phyloP scores from a whole-genome alignment of 2,113 vertebrate species.

The Campylomormyrus tamandua region DNA sequence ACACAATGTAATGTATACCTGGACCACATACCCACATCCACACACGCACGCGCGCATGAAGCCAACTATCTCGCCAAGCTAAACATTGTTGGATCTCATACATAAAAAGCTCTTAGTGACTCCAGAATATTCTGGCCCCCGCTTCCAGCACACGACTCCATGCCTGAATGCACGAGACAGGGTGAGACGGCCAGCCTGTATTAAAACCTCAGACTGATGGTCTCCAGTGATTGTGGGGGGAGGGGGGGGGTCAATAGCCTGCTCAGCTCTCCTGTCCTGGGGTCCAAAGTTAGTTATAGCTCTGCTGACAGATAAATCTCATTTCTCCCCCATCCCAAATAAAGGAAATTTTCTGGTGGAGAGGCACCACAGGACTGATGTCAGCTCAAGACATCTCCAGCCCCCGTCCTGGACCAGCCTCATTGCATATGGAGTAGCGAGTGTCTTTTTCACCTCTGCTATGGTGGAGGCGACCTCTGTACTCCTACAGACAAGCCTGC shows the following conservation, averaged over 20 bases:
- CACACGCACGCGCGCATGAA: not conserved
- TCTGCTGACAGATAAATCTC: conserved; percentile 7
- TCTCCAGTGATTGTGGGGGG: not conserved
- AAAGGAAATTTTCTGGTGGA: not conserved
- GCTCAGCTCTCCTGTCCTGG: not conserved
- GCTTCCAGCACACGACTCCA: not conserved
- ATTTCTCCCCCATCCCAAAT: conserved; percentile 3
- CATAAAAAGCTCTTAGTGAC: not conserved
- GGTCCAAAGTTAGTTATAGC: conserved; percentile 17
- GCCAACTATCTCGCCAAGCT: not conserved
- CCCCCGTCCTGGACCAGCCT: not conserved
- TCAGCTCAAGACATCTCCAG: not conserved
- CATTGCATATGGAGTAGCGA: not conserved
- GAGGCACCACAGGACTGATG: not conserved
- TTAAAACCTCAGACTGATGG: conserved; percentile 14
- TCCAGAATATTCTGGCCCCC: not conserved
- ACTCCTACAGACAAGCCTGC: not conserved
- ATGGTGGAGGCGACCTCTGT: not conserved
- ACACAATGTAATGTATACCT: too few species aligned
- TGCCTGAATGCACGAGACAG: not conserved
- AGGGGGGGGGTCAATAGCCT: not conserved
- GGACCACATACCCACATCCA: not conserved
- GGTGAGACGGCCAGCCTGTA: not conserved
- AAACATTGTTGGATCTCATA: not conserved
- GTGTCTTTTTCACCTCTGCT: not conserved